Conservation (phyloP, 1,140 invertebrate genomes). For the Paralvinella palmiformis region DNA sequence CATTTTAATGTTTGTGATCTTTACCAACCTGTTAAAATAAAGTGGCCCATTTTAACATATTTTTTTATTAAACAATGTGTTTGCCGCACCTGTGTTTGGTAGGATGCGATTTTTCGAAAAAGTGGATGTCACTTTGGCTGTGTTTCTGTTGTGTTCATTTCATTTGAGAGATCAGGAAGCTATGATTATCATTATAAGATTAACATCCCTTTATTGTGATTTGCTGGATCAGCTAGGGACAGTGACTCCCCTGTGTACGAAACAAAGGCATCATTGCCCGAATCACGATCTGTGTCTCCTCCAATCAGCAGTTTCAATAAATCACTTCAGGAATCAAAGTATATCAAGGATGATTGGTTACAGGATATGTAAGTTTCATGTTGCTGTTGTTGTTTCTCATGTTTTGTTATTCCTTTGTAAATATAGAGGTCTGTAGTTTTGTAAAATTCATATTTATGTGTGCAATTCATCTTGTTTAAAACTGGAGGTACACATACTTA, state of each 20-base stretch:
- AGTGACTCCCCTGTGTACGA: not conserved
- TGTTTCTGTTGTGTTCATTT: not conserved
- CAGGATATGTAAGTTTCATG: not conserved
- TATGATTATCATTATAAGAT: not conserved
- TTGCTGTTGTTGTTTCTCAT: not conserved
- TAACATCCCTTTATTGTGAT: not conserved
- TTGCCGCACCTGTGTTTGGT: too few species aligned
- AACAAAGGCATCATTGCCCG: too few species aligned
- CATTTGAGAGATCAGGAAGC: not conserved
- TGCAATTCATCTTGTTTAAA: not conserved
- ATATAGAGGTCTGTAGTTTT: not conserved
- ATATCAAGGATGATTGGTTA: not conserved
- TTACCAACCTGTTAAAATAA: too few species aligned
- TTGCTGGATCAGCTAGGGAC: not conserved
- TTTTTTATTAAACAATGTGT: too few species aligned
- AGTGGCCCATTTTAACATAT: too few species aligned
- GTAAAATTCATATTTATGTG: not conserved
- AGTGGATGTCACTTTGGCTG: not conserved
- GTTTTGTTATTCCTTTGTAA: not conserved
- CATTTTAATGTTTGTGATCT: too few species aligned
- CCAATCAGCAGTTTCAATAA: not conserved
- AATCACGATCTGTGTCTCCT: too few species aligned
- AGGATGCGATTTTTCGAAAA: too few species aligned
- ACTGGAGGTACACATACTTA: not conserved
- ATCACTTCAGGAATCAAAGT: slow-evolving; percentile 1